Percentiles rank a stretch among this genome's conserved stretches.
These are phyloP conservation scores for Pterocles burchelli DNA, from an alignment of 2,113 vertebrate species.

Conservation along the genomic window DNA sequence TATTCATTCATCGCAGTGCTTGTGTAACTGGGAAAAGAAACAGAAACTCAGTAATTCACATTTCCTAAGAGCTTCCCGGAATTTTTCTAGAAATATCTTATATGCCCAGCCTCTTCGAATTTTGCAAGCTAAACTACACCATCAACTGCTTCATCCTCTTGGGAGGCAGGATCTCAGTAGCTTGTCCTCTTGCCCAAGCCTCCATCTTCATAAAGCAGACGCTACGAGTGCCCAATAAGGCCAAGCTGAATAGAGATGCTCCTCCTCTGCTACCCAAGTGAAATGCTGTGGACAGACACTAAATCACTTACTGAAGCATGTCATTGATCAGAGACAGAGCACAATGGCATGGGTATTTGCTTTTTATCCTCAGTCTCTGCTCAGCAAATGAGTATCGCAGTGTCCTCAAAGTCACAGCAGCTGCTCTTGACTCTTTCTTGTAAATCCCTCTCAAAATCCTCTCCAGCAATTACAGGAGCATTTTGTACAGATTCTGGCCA, in stretches of 20 bases:
- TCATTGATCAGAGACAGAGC: not conserved
- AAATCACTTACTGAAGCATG: not conserved
- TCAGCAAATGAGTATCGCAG: not conserved
- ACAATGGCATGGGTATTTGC: accelerated
- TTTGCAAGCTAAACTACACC: not conserved
- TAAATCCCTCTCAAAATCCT: not conserved
- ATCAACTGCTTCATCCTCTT: not conserved
- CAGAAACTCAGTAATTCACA: not conserved
- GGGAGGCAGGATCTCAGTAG: not conserved
- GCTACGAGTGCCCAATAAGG: not conserved
- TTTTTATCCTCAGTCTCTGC: not conserved
- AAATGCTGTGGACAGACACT: not conserved
- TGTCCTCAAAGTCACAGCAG: not conserved
- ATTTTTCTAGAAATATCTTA: not conserved
- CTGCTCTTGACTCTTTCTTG: not conserved
- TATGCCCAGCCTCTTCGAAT: not conserved
- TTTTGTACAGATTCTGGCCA: not conserved
- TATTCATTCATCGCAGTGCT: not conserved
- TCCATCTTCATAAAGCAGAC: not conserved
- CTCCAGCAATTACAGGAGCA: not conserved
- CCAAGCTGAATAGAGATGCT: not conserved
- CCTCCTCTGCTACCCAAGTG: too few relatives aligned
- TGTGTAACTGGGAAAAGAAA: not conserved
- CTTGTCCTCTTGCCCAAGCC: not conserved
- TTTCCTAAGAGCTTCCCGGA: not conserved